Conservation (phyloP, 2,113 vertebrate species). For the Hyaena hyaena region DNA sequence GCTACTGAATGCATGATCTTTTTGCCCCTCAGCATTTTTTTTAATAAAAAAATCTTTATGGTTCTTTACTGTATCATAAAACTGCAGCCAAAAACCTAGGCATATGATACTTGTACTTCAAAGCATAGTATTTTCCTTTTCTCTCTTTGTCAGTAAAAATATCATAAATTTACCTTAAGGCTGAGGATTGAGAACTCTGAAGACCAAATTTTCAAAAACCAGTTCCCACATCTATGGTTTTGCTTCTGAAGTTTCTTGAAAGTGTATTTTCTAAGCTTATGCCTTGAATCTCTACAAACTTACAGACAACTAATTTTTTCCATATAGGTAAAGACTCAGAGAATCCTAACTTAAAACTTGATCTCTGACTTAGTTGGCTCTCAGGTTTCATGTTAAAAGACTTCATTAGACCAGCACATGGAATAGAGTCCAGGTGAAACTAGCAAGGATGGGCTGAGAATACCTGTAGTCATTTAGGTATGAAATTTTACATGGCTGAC, state of each 20-base stretch:
- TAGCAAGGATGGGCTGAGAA: neutral
- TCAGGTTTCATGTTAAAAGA: neutral
- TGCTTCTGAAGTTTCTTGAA: constrained; percentile 2
- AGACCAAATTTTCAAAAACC: constrained; percentile 17
- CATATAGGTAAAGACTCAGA: neutral
- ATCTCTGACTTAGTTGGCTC: neutral
- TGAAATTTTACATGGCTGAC: neutral
- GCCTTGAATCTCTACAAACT: constrained; percentile 6
- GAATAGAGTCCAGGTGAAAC: neutral
- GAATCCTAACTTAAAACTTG: neutral
- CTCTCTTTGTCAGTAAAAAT: constrained; percentile 26
- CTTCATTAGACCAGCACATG: neutral
- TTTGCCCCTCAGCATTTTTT: neutral
- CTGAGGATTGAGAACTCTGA: constrained; percentile 17
- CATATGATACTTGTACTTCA: neutral
- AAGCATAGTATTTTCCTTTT: neutral
- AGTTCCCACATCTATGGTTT: neutral
- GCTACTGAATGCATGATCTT: neutral
- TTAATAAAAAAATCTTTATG: neutral
- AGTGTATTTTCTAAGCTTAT: neutral
- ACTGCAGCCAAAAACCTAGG: neutral
- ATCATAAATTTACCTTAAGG: constrained; percentile 32
- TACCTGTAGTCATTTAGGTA: neutral
- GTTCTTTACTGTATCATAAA: constrained; percentile 22
- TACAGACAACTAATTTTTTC: neutral